phyloP scores from a whole-genome alignment of 2,888 invertebrate genomes.

The Prosopocoilus inquinatus region DNA sequence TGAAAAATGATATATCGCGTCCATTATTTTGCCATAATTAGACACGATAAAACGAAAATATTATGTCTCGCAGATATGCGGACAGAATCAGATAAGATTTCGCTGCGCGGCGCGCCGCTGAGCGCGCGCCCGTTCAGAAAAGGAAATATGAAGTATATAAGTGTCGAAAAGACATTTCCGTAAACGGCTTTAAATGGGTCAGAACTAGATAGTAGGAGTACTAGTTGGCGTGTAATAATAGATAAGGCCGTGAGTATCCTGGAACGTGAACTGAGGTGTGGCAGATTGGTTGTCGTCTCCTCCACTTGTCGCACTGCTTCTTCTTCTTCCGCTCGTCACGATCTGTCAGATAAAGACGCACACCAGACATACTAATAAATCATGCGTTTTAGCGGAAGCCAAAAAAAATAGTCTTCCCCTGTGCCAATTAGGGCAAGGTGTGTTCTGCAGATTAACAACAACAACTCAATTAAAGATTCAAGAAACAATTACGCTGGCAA shows the following conservation, averaged over 20 bases:
- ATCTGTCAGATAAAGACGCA: constrained; percentile 25
- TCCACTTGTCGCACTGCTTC: constrained; percentile 23
- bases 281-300: constrained; percentile 20
- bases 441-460: too few species aligned
- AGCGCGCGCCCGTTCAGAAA: background rate
- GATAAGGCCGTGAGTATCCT: constrained; percentile 30
- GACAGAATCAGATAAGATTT: background rate
- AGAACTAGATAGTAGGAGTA: background rate
- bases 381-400: constrained; percentile 4
- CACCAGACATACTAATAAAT: constrained; percentile 26
- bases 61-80: background rate
- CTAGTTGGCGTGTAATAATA: constrained; percentile 23
- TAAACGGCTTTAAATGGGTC: background rate
- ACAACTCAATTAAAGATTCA: too few species aligned
- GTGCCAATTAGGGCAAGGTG: too few species aligned
- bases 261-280: constrained; percentile 30
- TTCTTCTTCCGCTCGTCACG: constrained; percentile 24
- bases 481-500: too few species aligned
- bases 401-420: too few species aligned
- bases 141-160: background rate
- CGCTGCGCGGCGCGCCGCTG: background rate
- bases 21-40: background rate
- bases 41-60: background rate
- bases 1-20: background rate
- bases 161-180: background rate